Evolutionary conservation across 2,113 vertebrate species (phyloP).

Genomic region (Nibea albiflora): DNA sequence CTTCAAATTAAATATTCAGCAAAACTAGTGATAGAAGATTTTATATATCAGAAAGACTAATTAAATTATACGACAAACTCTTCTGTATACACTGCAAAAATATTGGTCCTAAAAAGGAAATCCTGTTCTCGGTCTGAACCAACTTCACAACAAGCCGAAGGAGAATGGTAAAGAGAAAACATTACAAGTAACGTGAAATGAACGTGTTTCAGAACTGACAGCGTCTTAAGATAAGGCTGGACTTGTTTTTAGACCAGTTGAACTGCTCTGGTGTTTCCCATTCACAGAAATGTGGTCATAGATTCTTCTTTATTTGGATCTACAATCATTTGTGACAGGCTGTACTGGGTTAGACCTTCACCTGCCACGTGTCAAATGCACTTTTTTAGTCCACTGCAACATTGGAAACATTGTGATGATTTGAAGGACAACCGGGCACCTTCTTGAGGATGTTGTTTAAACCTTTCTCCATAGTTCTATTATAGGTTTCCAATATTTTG

Average conservation of each 20-base stretch:
- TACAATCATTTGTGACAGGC: background rate
- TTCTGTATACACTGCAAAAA: background rate
- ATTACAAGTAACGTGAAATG: background rate
- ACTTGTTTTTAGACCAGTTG: background rate
- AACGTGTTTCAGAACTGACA: background rate
- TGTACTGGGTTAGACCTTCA: background rate
- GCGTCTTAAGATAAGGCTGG: background rate
- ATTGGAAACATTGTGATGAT: background rate
- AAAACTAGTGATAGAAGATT: background rate
- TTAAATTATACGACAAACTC: background rate
- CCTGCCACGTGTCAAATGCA: background rate
- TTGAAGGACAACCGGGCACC: background rate
- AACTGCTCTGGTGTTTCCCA: background rate
- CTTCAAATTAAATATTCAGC: background rate
- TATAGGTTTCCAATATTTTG: background rate
- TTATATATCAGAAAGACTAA: background rate
- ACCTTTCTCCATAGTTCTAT: background rate
- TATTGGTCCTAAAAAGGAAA: conserved; percentile 9
- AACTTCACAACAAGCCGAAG: background rate
- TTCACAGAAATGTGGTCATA: background rate
- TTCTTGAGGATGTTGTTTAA: background rate
- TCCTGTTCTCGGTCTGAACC: background rate
- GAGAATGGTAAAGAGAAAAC: too few species aligned
- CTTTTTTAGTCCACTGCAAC: background rate
- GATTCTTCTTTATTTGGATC: background rate